Evolutionary conservation across 2,888 invertebrate genomes (phyloP).

Genomic region (Parnassius smintheus): DNA sequence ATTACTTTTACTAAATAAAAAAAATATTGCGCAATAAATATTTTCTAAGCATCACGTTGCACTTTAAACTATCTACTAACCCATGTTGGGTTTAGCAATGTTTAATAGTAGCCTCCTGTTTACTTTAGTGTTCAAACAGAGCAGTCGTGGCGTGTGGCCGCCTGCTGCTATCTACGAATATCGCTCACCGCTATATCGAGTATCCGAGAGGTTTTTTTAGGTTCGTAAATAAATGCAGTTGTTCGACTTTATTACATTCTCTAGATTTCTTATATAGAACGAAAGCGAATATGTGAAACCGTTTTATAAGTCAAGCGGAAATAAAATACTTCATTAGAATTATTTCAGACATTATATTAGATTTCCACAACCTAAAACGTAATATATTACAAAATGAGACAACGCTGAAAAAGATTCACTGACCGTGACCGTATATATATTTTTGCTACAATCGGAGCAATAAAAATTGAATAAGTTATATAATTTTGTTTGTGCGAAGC

Average conservation of each 20-base stretch:
- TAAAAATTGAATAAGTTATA: too few species aligned
- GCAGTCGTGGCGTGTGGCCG: conserved; percentile 29
- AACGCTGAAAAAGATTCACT: conserved; percentile 11
- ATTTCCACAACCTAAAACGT: conserved; percentile 6
- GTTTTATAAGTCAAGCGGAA: conserved; percentile 3
- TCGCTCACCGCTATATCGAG: conserved; percentile 33
- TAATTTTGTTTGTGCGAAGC: too few species aligned
- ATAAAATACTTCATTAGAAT: conserved; percentile 8
- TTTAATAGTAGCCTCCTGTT: conserved; percentile 50
- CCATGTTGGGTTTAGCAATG: conserved; percentile 48
- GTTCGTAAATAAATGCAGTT: conserved; percentile 27
- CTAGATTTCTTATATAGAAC: background rate
- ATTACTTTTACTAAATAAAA: too few species aligned
- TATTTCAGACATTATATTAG: conserved; percentile 3
- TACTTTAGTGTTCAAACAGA: conserved; percentile 52
- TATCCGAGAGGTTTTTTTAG: conserved; percentile 27
- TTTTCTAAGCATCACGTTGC: too few species aligned
- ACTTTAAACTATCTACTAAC: conserved; percentile 27
- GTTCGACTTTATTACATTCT: conserved; percentile 15
- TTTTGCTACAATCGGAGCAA: conserved; percentile 6
- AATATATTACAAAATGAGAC: conserved; percentile 15
- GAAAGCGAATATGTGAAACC: background rate
- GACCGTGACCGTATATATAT: conserved; percentile 8
- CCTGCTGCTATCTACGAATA: conserved; percentile 33
- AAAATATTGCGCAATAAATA: too few species aligned